Conservation (phyloP, 2,113 vertebrate species). For the Mola mola region DNA sequence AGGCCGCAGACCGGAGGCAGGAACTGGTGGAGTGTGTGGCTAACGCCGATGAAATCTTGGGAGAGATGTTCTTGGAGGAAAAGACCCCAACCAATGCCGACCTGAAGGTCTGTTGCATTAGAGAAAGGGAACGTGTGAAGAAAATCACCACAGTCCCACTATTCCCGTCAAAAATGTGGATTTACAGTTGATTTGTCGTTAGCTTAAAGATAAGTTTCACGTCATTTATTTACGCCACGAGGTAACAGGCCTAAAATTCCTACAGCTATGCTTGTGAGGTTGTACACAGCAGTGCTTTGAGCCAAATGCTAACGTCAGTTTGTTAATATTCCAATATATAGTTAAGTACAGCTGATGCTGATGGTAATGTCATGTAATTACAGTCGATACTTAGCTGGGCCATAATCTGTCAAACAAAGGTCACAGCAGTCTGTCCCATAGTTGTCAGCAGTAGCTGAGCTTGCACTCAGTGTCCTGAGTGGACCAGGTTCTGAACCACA, state of each 20-base stretch:
- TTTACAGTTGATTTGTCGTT: not conserved
- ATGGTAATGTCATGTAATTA: not conserved
- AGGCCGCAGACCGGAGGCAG: slow-evolving; percentile 85
- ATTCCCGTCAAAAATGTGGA: too few relatives aligned
- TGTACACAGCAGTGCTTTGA: not conserved
- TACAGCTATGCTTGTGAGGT: too few relatives aligned
- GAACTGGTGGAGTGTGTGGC: slow-evolving; percentile 95
- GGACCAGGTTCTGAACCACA: too few relatives aligned
- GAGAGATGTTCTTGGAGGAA: slow-evolving; percentile 95
- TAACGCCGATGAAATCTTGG: slow-evolving; percentile 89
- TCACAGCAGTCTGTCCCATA: not conserved
- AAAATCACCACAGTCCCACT: too few relatives aligned
- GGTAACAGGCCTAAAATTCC: not conserved
- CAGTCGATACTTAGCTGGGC: not conserved
- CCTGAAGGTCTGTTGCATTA: slow-evolving; percentile 84
- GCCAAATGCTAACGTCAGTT: not conserved
- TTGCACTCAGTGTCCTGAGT: too few relatives aligned
- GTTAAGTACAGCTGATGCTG: not conserved
- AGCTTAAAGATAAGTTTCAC: not conserved
- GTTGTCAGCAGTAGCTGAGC: not conserved
- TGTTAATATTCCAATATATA: not conserved
- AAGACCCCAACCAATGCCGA: slow-evolving; percentile 86
- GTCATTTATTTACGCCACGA: not conserved
- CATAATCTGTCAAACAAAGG: not conserved
- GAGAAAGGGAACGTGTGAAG: not conserved